Evolutionary conservation across 1,140 invertebrate genomes (phyloP).

Genomic region (Tetranychus urticae): DNA sequence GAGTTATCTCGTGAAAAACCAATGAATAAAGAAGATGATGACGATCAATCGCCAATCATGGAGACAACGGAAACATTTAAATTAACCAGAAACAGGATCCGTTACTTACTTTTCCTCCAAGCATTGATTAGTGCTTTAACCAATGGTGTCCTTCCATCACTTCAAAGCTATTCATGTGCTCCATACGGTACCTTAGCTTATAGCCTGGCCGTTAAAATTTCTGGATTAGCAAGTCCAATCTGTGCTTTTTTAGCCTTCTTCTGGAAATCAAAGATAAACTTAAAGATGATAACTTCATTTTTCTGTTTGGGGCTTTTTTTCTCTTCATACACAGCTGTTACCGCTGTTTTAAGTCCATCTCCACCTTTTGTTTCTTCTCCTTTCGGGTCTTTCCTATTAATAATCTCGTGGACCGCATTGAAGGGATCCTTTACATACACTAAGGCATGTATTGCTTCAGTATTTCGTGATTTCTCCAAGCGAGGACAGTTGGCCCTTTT

Average conservation of each 20-base stretch:
- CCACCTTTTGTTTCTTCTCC: slow-evolving; percentile 36
- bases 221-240: slow-evolving; percentile 55
- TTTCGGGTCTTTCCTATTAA: slow-evolving; percentile 37
- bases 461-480: slow-evolving; percentile 28
- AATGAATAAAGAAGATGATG: background rate
- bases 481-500: slow-evolving; percentile 31
- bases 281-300: slow-evolving; percentile 22
- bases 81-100: background rate
- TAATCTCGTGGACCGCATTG: slow-evolving; percentile 39
- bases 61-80: background rate
- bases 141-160: slow-evolving; percentile 53
- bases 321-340: slow-evolving; percentile 37
- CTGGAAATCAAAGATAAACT: slow-evolving; percentile 6
- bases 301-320: slow-evolving; percentile 20
- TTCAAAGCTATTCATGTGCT: slow-evolving; percentile 63
- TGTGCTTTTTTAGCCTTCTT: slow-evolving; percentile 57
- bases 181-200: slow-evolving; percentile 61
- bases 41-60: background rate
- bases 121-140: slow-evolving; percentile 30
- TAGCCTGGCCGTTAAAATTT: slow-evolving; percentile 51
- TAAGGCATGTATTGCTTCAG: slow-evolving; percentile 49
- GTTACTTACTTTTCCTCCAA: background rate
- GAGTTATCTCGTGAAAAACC: background rate
- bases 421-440: slow-evolving; percentile 46
- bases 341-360: slow-evolving; percentile 43